Base-by-base conservation (phyloP, 2,797 vertebrate genomes). In the Poeciliopsis turneri region DNA sequence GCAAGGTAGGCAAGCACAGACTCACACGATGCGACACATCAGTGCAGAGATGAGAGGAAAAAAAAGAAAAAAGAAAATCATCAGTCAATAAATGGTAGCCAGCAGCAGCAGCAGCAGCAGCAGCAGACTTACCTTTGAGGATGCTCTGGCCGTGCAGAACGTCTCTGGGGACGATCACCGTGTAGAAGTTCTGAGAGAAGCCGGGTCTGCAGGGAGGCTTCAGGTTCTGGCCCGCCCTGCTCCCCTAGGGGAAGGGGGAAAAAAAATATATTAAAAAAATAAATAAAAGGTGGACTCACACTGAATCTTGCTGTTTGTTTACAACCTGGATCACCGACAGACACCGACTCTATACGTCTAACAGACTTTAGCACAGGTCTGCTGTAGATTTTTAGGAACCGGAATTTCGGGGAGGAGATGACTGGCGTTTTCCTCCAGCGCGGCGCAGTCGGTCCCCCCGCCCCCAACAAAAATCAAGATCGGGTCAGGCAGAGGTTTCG, bases 151-250 rank as follows among this genome's bases (percentile, higher is more conserved):
- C 97, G 82, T 96, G 97, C 90, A 96, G 93, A 68, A 97, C 82
- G 72, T 96, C 97, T 77, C 96, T 97, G n/a, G 98, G 96, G 94
- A 99, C 93, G 13, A 98, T 95, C 0, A 96, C 96, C 1, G 96
- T 97, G 95, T 99, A 99, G 93, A 96, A 97, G 81, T 96, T 97
- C 82, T 97, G 96, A 57, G 97, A 97, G 95, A 99, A 99, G 87
- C 98, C 98, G 66, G 97, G 96, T 91, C 96, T 96, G 93, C 98
- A 99, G 20, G 92, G 92, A 89, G 95, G 88, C 89, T 94, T 95
- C 80, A 95, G 93, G 74, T 95, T 94, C 95, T 95, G 96, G 93
- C 95, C 96, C 92, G 94, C 96, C 93, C 91, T 94, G 88, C 87
- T 94, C 91, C 94, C 95, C 96, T 96, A 92, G 72, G 92, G 87